These are phyloP conservation scores for Thumatha senex DNA, from an alignment of 2,888 invertebrate species.

Conservation along the genomic window DNA sequence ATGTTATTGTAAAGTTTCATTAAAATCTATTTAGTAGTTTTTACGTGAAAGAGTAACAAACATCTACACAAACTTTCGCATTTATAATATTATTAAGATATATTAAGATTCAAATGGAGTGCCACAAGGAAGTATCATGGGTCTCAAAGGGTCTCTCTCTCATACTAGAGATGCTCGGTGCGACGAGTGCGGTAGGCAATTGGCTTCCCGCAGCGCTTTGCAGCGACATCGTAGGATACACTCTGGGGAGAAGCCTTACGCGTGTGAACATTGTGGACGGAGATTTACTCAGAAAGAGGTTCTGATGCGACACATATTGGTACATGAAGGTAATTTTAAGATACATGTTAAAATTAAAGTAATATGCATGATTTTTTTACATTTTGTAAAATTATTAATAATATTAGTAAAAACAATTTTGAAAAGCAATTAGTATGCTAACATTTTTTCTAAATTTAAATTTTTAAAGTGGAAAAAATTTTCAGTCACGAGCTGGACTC, in stretches of 20 bases:
- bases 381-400: too few relatives aligned
- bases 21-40: too few relatives aligned
- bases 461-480: too few relatives aligned
- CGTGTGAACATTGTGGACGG: slow-evolving; percentile 53
- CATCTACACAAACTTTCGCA: too few relatives aligned
- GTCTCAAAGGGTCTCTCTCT: neutral
- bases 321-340: slow-evolving; percentile 46
- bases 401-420: too few relatives aligned
- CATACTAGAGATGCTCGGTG: slow-evolving; percentile 83
- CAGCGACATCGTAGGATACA: slow-evolving; percentile 88
- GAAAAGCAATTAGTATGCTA: too few relatives aligned
- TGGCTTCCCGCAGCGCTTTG: slow-evolving; percentile 87
- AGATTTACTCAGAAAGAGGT: slow-evolving; percentile 90
- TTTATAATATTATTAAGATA: neutral
- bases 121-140: neutral
- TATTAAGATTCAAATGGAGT: neutral
- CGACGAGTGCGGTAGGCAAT: slow-evolving; percentile 85
- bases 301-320: slow-evolving; percentile 83
- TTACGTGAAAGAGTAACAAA: too few relatives aligned
- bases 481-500: too few relatives aligned
- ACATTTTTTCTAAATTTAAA: too few relatives aligned
- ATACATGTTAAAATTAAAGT: neutral
- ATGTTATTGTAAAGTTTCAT: too few relatives aligned
- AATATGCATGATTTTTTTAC: too few relatives aligned
- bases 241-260: slow-evolving; percentile 79